Base-by-base conservation (phyloP, 2,888 invertebrate species). In the Epirrita christyi region DNA sequence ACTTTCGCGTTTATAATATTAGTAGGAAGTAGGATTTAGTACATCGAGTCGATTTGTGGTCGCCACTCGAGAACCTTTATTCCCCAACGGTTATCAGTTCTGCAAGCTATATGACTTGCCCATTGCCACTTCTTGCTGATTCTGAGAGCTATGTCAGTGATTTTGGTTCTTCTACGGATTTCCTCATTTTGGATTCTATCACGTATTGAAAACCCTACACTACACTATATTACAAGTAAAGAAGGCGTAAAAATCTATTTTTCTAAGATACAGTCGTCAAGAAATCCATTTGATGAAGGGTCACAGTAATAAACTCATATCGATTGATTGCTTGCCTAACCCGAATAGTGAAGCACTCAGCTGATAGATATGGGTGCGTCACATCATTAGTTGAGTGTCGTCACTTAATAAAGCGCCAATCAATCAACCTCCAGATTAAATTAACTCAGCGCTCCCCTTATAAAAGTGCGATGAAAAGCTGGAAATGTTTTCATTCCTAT, bases 281-380 rank as follows among this genome's bases (percentile, higher is more conserved):
- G 55, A 59, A 58, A 50, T 46, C 37, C 9, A 34, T 52, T 46
- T 45, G 49, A 48, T 45, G 38, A 45, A 41, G 43, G 56, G 56
- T 44, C 50, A 28, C 48, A 15, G 42, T 42, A 62, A 60, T 63
- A 67, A 60, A 52, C 59, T 54, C 58, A 58, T 57, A 60, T 52
- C 48, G 48, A 65, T 65, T 55, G 55, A 55, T 58, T 55, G 51
- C 55, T 51, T 60, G 55, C 59, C 59, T 60, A 60, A 61, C 56
- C 59, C 62, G 53, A 64, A 63, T 61, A 60, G 58, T 48, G 15
- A 55, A 49, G 55, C 65, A 63, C 63, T 65, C 52, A 42, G 29
- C 54, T 63, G 59, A 67, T 63, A 55, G 60, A 60, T 47, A 57
- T 51, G 57, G 67, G 67, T 46, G 67, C 61, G 63, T 57, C 55